Evolutionary conservation across 2,113 vertebrate genomes (phyloP).

Genomic region (Micromys minutus): DNA sequence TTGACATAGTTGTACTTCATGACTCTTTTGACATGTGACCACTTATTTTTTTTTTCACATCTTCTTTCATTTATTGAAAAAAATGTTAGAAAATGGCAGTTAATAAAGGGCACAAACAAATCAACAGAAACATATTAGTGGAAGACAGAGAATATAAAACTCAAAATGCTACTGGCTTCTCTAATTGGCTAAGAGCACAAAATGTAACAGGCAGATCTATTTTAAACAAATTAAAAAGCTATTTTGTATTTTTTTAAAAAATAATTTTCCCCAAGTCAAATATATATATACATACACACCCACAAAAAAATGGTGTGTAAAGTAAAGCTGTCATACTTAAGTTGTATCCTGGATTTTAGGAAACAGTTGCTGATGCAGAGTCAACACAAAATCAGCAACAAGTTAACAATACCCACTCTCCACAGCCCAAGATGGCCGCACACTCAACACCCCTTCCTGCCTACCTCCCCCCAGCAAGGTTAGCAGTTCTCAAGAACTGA

Average conservation of each 20-base stretch:
- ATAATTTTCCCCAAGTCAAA: conserved; percentile 42
- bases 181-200: conserved; percentile 75
- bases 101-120: conserved; percentile 68
- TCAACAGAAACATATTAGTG: conserved; percentile 54
- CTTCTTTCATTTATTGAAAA: conserved; percentile 82
- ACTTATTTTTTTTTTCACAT: too few relatives aligned
- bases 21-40: too few relatives aligned
- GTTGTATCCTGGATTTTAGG: conserved; percentile 76
- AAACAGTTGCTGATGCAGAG: conserved; percentile 44
- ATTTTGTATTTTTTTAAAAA: background rate
- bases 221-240: conserved; percentile 75
- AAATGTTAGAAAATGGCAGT: conserved; percentile 82
- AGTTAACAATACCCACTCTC: conserved; percentile 46
- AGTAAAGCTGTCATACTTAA: conserved; percentile 7
- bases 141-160: conserved; percentile 59
- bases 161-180: conserved; percentile 55
- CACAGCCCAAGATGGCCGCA: background rate
- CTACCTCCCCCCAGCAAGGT: background rate
- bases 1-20: background rate
- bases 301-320: conserved; percentile 67
- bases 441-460: background rate
- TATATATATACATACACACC: conserved; percentile 83
- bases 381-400: conserved; percentile 46
- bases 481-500: conserved; percentile 61
- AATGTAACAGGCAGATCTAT: conserved; percentile 68